Base-by-base conservation (phyloP, 2,113 vertebrate genomes). In the Salvelinus alpinus region DNA sequence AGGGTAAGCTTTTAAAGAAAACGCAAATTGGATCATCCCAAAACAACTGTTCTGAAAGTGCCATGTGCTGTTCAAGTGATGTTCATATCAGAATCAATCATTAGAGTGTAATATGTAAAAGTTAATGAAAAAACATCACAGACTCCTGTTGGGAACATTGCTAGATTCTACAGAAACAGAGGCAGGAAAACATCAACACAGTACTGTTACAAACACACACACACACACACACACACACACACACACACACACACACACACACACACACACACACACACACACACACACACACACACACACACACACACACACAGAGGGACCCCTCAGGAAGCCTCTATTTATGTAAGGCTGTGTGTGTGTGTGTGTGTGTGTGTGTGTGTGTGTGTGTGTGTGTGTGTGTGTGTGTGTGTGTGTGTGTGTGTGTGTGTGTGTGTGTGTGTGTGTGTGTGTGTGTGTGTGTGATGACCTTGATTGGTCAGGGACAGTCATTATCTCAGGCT, bases 391-490 rank as follows among this genome's bases (percentile, higher is more conserved):
- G 68, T 78, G 79, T 75, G 73, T 66, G 27, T 27, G 68, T 51
- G 57, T 59, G 48, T 72, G 68, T 75, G 64, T 80, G 77, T 66
- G 72, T 59, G 51, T 18, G 51, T 51, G 24, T 29, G 64, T 74
- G 68, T 78, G 79, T 75, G 73, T 66, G 62, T n/a, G 59, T 25
- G 22, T 22, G 11, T 64, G 62, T 64, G 84, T 80, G 75, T 78
- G 85, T 80, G 83, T 77, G 70, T 18, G 51, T 18, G 51, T 54
- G 24, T 22, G 64, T 74, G 69, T 78, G 77, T 76, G 73, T 67
- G 81, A 71, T 88, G 90, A 92, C 87, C 89, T 89, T 80, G 78
- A 71, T 83, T 86, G 85, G 86, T 88, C 82, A 75, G 78, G 79
- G 82, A 84, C 83, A 83, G 89, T 84, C 79, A 89, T 91, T 87